Evolutionary conservation across 2,888 invertebrate species (phyloP).

Genomic region (Protophormia terraenovae): DNA sequence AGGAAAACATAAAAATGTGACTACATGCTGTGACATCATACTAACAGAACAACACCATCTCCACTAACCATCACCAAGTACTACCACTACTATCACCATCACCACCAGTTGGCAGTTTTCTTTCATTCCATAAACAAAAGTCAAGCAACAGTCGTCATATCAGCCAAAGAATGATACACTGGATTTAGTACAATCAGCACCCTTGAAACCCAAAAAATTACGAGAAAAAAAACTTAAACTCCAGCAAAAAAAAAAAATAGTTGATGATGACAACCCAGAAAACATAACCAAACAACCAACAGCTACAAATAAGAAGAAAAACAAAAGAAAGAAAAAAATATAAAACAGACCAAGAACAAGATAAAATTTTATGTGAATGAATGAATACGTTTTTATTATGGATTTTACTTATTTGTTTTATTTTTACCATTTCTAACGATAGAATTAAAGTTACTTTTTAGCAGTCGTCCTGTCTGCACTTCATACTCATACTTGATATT

Average conservation of each 20-base stretch:
- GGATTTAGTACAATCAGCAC: constrained; percentile 64
- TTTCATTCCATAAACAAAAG: constrained; percentile 40
- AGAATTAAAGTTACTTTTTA: constrained; percentile 49
- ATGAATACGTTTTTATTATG: constrained; percentile 66
- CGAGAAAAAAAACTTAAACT: neutral
- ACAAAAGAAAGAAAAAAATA: constrained; percentile 13
- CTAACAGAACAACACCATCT: constrained; percentile 67
- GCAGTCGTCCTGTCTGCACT: constrained; percentile 63
- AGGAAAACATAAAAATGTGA: constrained; percentile 66
- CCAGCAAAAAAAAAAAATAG: constrained; percentile 42
- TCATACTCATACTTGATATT: constrained; percentile 2
- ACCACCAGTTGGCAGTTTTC: constrained; percentile 53
- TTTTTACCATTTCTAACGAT: constrained; percentile 42
- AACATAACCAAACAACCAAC: constrained; percentile 54
- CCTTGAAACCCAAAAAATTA: constrained; percentile 47
- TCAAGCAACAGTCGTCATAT: constrained; percentile 58
- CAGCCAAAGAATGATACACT: constrained; percentile 58
- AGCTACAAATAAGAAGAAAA: constrained; percentile 22
- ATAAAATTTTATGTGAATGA: constrained; percentile 65
- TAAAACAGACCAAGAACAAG: constrained; percentile 57
- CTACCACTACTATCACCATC: constrained; percentile 43
- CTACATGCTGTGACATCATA: constrained; percentile 69
- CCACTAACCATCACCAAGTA: constrained; percentile 46
- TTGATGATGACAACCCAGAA: constrained; percentile 65
- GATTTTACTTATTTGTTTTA: constrained; percentile 53